phyloP scores from a whole-genome alignment of 2,797 vertebrate species.

The Muscicapa striata region DNA sequence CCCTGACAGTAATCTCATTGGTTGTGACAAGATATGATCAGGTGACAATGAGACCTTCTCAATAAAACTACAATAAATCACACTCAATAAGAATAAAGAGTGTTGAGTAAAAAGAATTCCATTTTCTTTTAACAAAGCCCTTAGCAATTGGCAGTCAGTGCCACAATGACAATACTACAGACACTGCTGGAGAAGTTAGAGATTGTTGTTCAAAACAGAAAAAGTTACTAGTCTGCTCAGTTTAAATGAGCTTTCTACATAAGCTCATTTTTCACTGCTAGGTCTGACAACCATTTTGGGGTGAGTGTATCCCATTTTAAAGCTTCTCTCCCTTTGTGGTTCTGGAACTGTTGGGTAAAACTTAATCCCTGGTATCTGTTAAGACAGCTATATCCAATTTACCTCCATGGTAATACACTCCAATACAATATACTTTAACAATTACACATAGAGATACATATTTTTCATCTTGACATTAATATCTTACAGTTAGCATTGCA shows the following conservation, averaged over 20 bases:
- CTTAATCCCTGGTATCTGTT: neutral
- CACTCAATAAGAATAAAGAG: slow-evolving; percentile 41
- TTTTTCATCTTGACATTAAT: neutral
- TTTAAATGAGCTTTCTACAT: neutral
- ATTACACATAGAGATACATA: neutral
- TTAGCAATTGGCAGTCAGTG: slow-evolving; percentile 8
- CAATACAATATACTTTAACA: neutral
- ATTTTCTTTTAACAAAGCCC: slow-evolving; percentile 24
- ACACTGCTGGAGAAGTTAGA: neutral
- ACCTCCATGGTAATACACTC: neutral
- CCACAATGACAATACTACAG: neutral
- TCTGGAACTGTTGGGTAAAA: slow-evolving; percentile 19
- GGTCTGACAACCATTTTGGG: neutral
- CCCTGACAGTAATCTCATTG: slow-evolving; percentile 8
- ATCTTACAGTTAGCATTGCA: neutral
- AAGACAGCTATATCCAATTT: neutral
- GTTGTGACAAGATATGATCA: slow-evolving; percentile 42
- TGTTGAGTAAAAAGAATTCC: slow-evolving; percentile 49
- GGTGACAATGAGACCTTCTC: slow-evolving; percentile 43
- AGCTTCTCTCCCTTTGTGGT: neutral
- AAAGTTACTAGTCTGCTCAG: neutral
- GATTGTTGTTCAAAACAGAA: neutral
- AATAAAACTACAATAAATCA: slow-evolving; percentile 45
- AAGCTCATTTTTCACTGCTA: neutral
- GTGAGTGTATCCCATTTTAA: neutral